Base-by-base conservation (phyloP, 2,113 vertebrate genomes). In the Aptenodytes forsteri region DNA sequence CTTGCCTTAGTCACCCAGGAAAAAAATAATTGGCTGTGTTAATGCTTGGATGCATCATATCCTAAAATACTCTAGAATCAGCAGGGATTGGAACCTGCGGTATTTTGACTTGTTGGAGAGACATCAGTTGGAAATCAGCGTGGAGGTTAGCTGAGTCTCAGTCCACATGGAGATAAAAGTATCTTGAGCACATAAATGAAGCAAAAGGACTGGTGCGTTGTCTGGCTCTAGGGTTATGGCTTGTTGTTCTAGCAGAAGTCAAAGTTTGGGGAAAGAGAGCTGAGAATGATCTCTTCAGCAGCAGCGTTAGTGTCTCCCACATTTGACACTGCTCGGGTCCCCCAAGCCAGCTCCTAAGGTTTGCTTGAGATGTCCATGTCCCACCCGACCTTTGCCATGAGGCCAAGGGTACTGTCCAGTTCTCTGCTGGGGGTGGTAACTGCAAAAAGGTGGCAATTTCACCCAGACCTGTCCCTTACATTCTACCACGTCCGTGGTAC, bases 291-390 rank as follows among this genome's bases (percentile, higher is more conserved):
- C 47, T 58, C 42, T 67, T 18, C 52, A 61, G 54, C 70, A 81
- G 38, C 47, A 80, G 29, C 46, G 70, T 44, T 26, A 13, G 52
- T 4, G 2, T 34, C 18, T 9, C 27, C 8, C 7, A 4, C 2
- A 5, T 67, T 2, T 62, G 25, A 21, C n/a, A 6, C 4, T 38
- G 67, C 20, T 46, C 3, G 3, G 20, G 34, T 7, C 1, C 32
- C 64, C 46, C 32, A 52, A 13, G 7, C 0, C 44, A 40, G 21
- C 52, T 38, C 36, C 27, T 25, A 7, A 38, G 55, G 25, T n/a
- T 80, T 2, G 0, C 34, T 52, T 0, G 0, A 26, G 71, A 6
- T 32, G 27, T 42, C 44, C 52, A 4, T 34, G 44, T 85, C 47
- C 61, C 52, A 58, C 12, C 5, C 34, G 36, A 7, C 32, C 26